Percentiles rank a stretch among this genome's conserved stretches.
These are phyloP conservation scores for Itoplectis maculator DNA, from an alignment of 2,888 invertebrate species.

Conservation along the genomic window DNA sequence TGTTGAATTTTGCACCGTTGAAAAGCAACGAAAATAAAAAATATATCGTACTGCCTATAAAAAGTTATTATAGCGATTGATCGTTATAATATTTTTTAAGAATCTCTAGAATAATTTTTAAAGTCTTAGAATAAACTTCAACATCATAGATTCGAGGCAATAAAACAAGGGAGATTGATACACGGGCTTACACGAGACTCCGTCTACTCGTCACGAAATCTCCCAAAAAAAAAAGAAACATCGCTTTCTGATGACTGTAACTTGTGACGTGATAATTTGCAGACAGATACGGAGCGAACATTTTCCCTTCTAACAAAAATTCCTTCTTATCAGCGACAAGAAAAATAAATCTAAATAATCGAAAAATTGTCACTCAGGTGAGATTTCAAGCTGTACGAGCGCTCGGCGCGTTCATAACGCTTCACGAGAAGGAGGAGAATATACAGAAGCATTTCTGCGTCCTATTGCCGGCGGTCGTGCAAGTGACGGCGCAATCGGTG, in stretches of 20 bases:
- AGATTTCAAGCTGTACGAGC: constrained; percentile 94
- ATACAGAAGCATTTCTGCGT: constrained; percentile 96
- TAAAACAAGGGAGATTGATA: constrained; percentile 78
- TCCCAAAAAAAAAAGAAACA: constrained; percentile 84
- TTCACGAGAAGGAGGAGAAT: constrained; percentile 96
- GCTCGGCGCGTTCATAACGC: constrained; percentile 94
- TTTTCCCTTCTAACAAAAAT: constrained; percentile 38
- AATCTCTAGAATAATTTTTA: no score
- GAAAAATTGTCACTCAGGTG: constrained; percentile 83
- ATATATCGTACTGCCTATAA: no score
- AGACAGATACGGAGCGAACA: constrained; percentile 88
- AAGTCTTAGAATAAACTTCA: no score
- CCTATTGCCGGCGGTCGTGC: constrained; percentile 91
- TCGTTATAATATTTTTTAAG: no score
- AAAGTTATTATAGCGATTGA: no score
- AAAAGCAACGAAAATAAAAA: no score
- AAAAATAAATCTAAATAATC: constrained; percentile 9
- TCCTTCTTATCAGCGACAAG: not conserved
- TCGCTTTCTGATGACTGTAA: constrained; percentile 87
- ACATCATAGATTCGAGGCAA: constrained; percentile 72
- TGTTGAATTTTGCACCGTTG: no score
- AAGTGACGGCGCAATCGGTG: constrained; percentile 92
- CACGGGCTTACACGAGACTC: constrained; percentile 72
- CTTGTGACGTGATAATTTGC: constrained; percentile 85
- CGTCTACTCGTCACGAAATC: constrained; percentile 82